Evolutionary conservation across 2,888 invertebrate species (phyloP), one percentile per base, ranked within the genome.

Genomic region (Hyposoter dolosus): DNA sequence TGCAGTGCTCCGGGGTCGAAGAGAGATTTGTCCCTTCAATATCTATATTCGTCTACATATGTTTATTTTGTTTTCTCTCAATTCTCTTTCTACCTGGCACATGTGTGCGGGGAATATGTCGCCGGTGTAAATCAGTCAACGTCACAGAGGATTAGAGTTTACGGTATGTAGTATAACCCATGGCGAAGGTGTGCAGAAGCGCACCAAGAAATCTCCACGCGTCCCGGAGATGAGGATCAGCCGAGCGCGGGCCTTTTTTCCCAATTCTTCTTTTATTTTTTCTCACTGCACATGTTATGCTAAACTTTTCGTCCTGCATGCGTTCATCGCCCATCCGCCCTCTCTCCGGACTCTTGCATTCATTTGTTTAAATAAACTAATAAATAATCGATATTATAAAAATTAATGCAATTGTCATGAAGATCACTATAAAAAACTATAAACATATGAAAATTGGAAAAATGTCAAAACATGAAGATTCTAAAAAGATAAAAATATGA

Each of bases 71-170:
- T 32, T 35, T 53, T 72, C 35, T n/a, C 47, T 43, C 43, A 17
- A 17, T 50, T 65, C 45, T 45, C 32, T 45, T 63, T 66, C 45
- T 56, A 69, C 78, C 69, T 69, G 78, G 56, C 19, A 43, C 69
- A 56, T 69, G 47, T 71, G 60, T 47, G 45, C 35, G 86, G 86
- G 83, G 89, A 91, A 91, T 89, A 89, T 92, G 92, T 92, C 92
- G 90, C 90, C 88, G 93, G 89, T 87, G 90, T 93, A 93, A 93
- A 93, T 93, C 93, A 93, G 92, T 93, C 93, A 93, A 91, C 85
- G 93, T 93, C 93, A 89, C 77, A 79, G 88, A 84, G 91, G 92
- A 92, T 92, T 92, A 92, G 90, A 90, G 89, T 92, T 91, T 90
- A 91, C 90, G 91, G 90, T 88, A 81, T 82, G 71, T 71, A 80